These are phyloP conservation scores for Elaphurus davidianus DNA, from an alignment of 2,113 vertebrate genomes.

Conservation along the genomic window DNA sequence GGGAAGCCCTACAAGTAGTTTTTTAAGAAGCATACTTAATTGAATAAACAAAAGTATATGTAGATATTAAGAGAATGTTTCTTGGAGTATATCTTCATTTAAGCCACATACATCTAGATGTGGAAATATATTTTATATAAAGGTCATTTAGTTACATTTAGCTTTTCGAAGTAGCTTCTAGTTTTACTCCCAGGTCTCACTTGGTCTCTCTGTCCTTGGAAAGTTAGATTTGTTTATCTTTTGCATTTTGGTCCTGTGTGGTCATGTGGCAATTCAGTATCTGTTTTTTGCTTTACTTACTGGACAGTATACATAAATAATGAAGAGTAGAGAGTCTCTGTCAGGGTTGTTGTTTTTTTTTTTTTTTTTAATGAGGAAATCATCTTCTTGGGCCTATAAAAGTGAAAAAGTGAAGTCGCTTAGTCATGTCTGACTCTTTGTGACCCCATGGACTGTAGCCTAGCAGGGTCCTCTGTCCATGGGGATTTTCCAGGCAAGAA, in stretches of 20 bases:
- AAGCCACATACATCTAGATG: background rate
- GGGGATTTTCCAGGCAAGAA: background rate
- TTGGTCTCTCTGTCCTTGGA: background rate
- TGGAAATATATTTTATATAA: slow-evolving; percentile 10
- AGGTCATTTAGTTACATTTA: background rate
- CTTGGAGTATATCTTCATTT: background rate
- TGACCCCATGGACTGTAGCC: background rate
- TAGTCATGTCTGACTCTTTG: background rate
- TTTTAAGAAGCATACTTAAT: background rate
- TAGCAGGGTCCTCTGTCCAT: background rate
- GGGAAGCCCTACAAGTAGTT: background rate
- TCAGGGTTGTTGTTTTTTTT: background rate
- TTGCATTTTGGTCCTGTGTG: background rate
- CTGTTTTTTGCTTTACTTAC: slow-evolving; percentile 3
- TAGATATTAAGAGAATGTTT: background rate
- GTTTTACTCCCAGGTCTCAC: background rate
- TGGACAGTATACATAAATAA: background rate
- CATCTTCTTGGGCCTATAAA: background rate
- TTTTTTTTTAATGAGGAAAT: background rate
- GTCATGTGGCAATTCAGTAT: background rate
- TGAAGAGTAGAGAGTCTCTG: background rate
- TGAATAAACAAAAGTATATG: background rate
- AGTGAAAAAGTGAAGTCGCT: background rate
- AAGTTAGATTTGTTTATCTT: background rate
- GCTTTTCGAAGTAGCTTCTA: background rate